A percentile compares a stretch with the other conserved stretches of the same genome.
These are phyloP conservation scores for Podarcis muralis DNA, from an alignment of 2,113 vertebrate genomes.

Conservation along the genomic window DNA sequence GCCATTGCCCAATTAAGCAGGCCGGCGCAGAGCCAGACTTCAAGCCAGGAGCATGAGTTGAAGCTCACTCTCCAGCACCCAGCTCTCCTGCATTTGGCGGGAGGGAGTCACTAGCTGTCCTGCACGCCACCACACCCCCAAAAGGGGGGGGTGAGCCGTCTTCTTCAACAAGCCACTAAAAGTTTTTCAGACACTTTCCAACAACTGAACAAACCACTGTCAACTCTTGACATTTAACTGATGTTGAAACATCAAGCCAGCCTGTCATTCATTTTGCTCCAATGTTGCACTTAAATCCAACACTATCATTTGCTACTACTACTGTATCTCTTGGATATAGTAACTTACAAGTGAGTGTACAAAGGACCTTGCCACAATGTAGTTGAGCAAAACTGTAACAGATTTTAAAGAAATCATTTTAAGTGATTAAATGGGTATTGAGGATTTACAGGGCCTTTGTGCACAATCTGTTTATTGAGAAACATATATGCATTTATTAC, in stretches of 20 bases:
- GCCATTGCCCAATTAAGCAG: too few species aligned
- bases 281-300: neutral
- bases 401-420: neutral
- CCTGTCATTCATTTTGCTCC: neutral
- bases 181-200: neutral
- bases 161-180: neutral
- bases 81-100: too few species aligned
- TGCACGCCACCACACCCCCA: too few species aligned
- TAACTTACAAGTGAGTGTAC: neutral
- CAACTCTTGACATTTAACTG: neutral
- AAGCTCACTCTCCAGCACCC: too few species aligned
- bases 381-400: neutral
- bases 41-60: too few species aligned
- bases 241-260: neutral
- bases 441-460: neutral
- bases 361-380: neutral
- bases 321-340: neutral
- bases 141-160: too few species aligned
- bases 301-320: neutral
- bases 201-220: neutral
- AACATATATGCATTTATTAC: neutral
- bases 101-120: too few species aligned
- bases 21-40: too few species aligned
- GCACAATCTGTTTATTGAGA: neutral
- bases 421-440: neutral